phyloP scores from a whole-genome alignment of 2,888 invertebrate species.

The Oscheius myriophilus region DNA sequence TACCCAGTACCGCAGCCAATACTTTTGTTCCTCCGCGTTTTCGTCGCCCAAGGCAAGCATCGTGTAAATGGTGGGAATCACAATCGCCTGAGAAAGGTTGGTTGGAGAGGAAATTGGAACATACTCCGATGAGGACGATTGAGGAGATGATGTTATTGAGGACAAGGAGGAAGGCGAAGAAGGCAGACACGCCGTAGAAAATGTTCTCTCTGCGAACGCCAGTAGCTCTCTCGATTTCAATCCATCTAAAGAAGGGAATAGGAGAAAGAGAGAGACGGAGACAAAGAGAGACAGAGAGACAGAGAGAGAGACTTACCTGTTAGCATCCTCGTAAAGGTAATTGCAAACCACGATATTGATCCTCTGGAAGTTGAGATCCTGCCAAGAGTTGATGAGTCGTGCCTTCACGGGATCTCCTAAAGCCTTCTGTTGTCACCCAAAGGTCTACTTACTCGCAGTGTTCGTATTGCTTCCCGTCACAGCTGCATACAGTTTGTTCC shows the following conservation, averaged over 20 bases:
- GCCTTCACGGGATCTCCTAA: slow-evolving; percentile 1
- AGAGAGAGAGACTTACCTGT: neutral
- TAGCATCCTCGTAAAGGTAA: slow-evolving; percentile 13
- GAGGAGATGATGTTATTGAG: neutral
- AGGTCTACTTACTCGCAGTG: too few species aligned
- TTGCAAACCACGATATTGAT: slow-evolving; percentile 8
- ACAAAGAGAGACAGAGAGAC: too few species aligned
- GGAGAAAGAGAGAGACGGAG: too few species aligned
- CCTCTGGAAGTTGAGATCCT: slow-evolving; percentile 9
- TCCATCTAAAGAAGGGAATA: too few species aligned
- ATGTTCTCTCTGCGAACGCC: slow-evolving; percentile 13
- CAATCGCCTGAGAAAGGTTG: slow-evolving; percentile 4
- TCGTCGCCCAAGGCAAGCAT: neutral
- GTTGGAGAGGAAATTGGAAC: slow-evolving; percentile 1
- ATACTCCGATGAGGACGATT: neutral
- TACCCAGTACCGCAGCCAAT: slow-evolving; percentile 22
- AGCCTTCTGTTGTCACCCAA: too few species aligned
- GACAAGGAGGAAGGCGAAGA: slow-evolving; percentile 10
- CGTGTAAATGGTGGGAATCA: slow-evolving; percentile 6
- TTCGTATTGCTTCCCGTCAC: too few species aligned
- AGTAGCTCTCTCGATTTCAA: slow-evolving; percentile 5
- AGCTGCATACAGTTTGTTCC: too few species aligned
- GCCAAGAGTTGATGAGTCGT: slow-evolving; percentile 18
- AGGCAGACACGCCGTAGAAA: slow-evolving; percentile 4
- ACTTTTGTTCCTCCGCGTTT: neutral